Base-by-base conservation (phyloP, 1,140 invertebrate genomes). In the Scaptomyza hsui region DNA sequence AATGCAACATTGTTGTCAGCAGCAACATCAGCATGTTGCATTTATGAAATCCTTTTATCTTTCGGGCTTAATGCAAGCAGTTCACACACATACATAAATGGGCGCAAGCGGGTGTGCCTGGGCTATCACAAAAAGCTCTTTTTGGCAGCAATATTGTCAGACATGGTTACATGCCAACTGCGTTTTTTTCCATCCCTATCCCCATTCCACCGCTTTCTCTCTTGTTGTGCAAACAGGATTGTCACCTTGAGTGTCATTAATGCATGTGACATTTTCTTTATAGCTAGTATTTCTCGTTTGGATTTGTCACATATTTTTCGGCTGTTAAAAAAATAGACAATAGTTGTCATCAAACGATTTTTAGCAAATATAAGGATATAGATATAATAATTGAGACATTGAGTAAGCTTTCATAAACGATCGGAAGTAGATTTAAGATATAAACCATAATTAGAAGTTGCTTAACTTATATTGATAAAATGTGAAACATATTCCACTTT, bases 41-140 rank as follows among this genome's bases (percentile, higher is more conserved):
- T 83, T 83, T 83, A 83, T 83, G 80, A 83, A 83, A 83, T 83
- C 80, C 80, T 83, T 85, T 83, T 83, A 83, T 83, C 80, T 85
- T 83, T 79, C 59, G 68, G 67, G 80, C 76, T 83, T 75, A 86
- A 85, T 78, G 76, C 64, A 62, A 62, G 44, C 55, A 80, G 3
- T 6, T 24, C 26, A 29, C 1, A 1, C 26, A 29, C 7, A 29
- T 55, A 44, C 65, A 67, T 44, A 64, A 56, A 57, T 65, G 76
- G 24, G 69, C 35, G 48, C 26, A 47, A 24, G n/a, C n/a, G 67
- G 49, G 59, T 41, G 62, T 37, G 59, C 47, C 47, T 37, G 42
- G 47, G 52, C 68, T 60, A 77, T 81, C 72, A 80, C 68, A 80
- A 72, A 80, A 80, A 81, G 72, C 80, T 85, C 72, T 68, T 79